Evolutionary conservation across 2,797 vertebrate genomes (phyloP), one percentile per base, ranked within the genome.

Genomic region (Cossypha caffra): DNA sequence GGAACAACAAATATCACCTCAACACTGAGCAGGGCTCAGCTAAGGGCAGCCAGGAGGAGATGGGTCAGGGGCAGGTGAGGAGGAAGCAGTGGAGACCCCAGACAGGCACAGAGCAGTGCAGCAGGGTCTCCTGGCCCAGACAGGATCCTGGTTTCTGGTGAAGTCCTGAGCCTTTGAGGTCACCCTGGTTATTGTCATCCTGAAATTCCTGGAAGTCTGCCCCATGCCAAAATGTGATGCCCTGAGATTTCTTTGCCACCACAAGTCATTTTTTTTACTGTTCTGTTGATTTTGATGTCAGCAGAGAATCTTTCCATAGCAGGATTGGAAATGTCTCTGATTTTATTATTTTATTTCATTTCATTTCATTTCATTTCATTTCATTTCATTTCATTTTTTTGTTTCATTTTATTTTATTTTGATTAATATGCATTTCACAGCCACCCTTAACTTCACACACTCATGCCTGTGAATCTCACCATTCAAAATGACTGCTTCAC

Each of bases 41-140:
- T 55, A 5, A 76, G n/a, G n/a, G 59, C 62, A 67, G 18, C 15
- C 2, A 1, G 35, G 29, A 2, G 4, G 20, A 3, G 5, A 2
- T 12, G 16, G 71, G 33, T 20, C 33, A 37, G 43, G 61, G 66
- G 20, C 31, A 38, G 64, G 3, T 11, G 74, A 3, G 13, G 61
- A 15, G 52, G 58, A 71, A 31, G 29, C 5, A 1, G 16, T 45
- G 58, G 42, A 54, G 29, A 79, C 10, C 71, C 40, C 38, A 17
- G 40, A 5, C 31, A 6, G 38, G 19, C 59, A 48, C 23, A 40
- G 2, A 47, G 80, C 40, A 72, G 63, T 7, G 25, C 42, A 55
- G 66, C 29, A 43, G 35, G 9, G 6, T 40, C 7, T 68, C 50
- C 76, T 80, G 17, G 5, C 33, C 23, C 79, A 61, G 18, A 38